Evolutionary conservation across 2,888 invertebrate species (phyloP), one percentile per base, ranked within the genome.

Genomic region (Acronicta alni): DNA sequence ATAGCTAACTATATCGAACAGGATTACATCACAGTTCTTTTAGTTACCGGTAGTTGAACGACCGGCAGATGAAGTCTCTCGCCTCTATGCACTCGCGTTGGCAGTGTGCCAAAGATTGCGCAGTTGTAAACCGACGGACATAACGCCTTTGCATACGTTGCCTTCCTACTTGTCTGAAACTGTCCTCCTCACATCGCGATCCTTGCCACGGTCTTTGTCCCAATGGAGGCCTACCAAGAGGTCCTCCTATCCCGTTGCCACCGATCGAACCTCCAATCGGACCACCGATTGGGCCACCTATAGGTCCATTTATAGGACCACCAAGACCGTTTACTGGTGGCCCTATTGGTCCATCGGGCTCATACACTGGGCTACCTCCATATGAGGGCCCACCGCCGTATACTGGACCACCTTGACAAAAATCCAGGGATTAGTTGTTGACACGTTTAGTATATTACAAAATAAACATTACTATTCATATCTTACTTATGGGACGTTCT

Each of bases 71-170:
- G 85, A 98, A 98, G 82, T 97, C 97, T 75, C 97, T 95, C 30
- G 96, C 96, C 80, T 97, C 97, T 41, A 96, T 95, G 86, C 98
- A 98, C 84, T 97, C 98, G 62, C 97, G 94, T 89, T 98, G 97
- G 87, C 98, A 98, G 66, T 97, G 97, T 0, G 96, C 95, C 80
- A 98, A 88, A 0, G 97, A 96, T 30, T 96, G 96, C 2, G 97
- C 97, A 8, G 96, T 96, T 18, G 97, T 95, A 67, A 96, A 96
- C 54, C 97, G 95, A 37, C 97, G 94, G 4, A 98, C 96, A 83
- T 96, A 98, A 79, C 97, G 96, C 62, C 97, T 95, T 53, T 97
- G 95, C 90, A 98, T 97, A 59, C 98, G 95, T 76, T 97, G 97
- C 62, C 97, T 95, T 23, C 97, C 97, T 23, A 97, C 96, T 94